phyloP scores from a whole-genome alignment of 35 echinoderm and acorn worm species.

The Strongylocentrotus purpuratus region DNA sequence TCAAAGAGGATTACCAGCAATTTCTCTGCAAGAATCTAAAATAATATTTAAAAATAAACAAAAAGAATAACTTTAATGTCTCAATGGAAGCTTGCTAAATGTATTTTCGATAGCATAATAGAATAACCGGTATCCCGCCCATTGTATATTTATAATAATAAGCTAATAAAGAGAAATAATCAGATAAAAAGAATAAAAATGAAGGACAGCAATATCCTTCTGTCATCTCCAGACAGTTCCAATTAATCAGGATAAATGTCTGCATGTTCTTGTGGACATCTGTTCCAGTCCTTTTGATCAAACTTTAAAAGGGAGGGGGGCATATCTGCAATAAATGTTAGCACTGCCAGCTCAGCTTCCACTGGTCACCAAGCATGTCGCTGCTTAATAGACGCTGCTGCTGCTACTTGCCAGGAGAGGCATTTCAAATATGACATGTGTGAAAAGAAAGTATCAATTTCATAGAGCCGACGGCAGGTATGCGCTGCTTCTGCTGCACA shows the following conservation, averaged over 20 bases:
- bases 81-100: conserved; percentile 10
- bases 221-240: not conserved
- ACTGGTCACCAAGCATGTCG: not conserved
- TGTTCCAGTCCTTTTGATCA: conserved; percentile 10
- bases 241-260: conserved; percentile 1
- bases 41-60: not conserved
- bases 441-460: conserved; percentile 2
- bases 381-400: not conserved
- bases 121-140: not conserved
- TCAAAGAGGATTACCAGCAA: conserved; percentile 1
- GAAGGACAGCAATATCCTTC: not conserved
- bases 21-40: not conserved
- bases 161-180: not conserved
- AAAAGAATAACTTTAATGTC: not conserved
- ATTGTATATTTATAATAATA: not conserved
- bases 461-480: not conserved
- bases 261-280: not conserved
- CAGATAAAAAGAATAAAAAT: not conserved
- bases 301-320: not conserved
- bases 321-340: not conserved
- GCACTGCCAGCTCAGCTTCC: not conserved
- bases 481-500: not conserved
- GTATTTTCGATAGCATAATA: not conserved
- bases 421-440: conserved; percentile 12
- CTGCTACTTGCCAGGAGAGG: not conserved